Evolutionary conservation across 2,113 vertebrate genomes (phyloP), one percentile per base, ranked within the genome.

Genomic region (Corydoras sp.): DNA sequence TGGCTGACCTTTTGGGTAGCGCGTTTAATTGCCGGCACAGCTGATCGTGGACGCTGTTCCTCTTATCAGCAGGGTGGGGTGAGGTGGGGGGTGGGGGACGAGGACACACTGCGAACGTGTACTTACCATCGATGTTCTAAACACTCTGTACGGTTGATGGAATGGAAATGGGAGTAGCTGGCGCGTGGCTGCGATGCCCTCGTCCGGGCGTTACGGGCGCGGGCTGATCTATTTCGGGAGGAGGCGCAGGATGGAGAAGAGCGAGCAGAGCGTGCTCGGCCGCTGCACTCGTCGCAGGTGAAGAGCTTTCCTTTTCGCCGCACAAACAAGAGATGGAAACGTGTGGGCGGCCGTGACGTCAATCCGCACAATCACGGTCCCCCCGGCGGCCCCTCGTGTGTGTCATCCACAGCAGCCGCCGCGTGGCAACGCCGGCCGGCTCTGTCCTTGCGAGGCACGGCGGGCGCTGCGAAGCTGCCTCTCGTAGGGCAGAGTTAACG

Each of bases 281-380:
- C 31, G 15, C 15, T 9, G 4, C 14, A 31, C 78, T 84, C 73
- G 73, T 81, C 77, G 79, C 79, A 84, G 81, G 83, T 84, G 81
- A 84, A 78, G 79, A 83, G 81, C 81, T 85, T 83, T 86, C 88
- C 83, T 86, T 79, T 85, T 70, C 61, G 71, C 69, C 83, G 80
- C 78, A 64, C 81, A 86, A 83, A 86, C 81, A 72, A 86, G 76
- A 62, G 84, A 85, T 87, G 80, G 84, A 85, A 85, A 89, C 81
- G 77, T 86, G 86, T 88, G 83, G 88, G 86, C 67, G 85, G 81
- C 78, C 76, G 85, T 89, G 87, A 89, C 85, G 87, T 88, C 88
- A 88, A 86, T 86, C 85, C 84, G 79, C 62, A 79, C 69, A 81
- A 35, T 81, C 69, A 79, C 65, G 64, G 65, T 69, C 71, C 68